Evolutionary conservation across 2,113 vertebrate species (phyloP).

Genomic region (Halcyon senegalensis): DNA sequence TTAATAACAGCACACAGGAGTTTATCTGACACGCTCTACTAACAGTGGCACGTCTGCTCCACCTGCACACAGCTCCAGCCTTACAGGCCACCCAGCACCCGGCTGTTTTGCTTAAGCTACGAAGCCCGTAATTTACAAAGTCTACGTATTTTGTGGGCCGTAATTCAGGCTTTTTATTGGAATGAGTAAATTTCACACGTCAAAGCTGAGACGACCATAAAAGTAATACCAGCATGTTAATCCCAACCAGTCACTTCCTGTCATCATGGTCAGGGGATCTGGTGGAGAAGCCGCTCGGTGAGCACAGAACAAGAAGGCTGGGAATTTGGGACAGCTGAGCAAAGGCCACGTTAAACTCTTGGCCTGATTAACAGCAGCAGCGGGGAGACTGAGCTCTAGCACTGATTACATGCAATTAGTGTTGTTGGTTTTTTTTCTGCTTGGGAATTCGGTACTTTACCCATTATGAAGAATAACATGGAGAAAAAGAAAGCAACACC

Average conservation of each 20-base stretch:
- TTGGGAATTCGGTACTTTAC: background rate
- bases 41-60: background rate
- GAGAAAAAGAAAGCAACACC: background rate
- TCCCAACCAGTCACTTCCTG: background rate
- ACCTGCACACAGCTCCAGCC: background rate
- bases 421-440: background rate
- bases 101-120: background rate
- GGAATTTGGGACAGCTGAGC: background rate
- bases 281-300: background rate
- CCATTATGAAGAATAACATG: background rate
- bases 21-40: background rate
- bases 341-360: background rate
- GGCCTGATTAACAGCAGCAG: background rate
- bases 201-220: background rate
- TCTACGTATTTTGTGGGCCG: background rate
- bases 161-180: background rate
- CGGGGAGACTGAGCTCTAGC: background rate
- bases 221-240: background rate
- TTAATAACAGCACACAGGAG: background rate
- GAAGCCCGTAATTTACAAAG: background rate
- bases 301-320: background rate
- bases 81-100: background rate
- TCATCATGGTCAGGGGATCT: background rate
- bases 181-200: background rate
- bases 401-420: background rate